Conservation (phyloP, 2,888 invertebrate genomes). For the Acrocera orbiculus region DNA sequence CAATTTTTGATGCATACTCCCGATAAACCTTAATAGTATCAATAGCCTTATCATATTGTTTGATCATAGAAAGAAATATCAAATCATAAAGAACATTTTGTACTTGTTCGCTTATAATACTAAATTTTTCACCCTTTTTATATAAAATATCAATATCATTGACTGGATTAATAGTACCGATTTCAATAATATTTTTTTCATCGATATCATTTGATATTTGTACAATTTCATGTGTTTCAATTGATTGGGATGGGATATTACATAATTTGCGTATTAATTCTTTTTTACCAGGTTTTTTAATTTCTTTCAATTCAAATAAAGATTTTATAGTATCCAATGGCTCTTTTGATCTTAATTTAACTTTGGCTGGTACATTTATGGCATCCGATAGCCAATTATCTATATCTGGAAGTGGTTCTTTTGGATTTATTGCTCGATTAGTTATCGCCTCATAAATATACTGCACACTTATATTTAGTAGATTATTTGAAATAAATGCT, state of each 20-base stretch:
- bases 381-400: conserved; percentile 34
- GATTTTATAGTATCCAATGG: conserved; percentile 34
- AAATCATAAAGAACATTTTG: conserved; percentile 21
- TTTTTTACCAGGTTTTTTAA: conserved; percentile 25
- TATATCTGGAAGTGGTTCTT: conserved; percentile 36
- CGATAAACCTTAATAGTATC: conserved; percentile 19
- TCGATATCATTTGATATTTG: background rate
- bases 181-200: conserved; percentile 18
- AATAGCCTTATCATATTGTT: conserved; percentile 19
- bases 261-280: conserved; percentile 15
- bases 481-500: conserved; percentile 35
- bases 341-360: conserved; percentile 33
- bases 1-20: conserved; percentile 28
- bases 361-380: conserved; percentile 34
- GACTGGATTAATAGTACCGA: conserved; percentile 43
- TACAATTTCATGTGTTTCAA: background rate
- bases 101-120: conserved; percentile 20
- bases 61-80: conserved; percentile 18
- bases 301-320: conserved; percentile 34
- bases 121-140: conserved; percentile 24
- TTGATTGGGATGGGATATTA: conserved; percentile 16
- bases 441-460: conserved; percentile 40
- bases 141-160: conserved; percentile 39
- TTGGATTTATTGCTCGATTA: conserved; percentile 40
- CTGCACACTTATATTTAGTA: conserved; percentile 36